Percentiles rank a stretch among this genome's conserved stretches.
Evolutionary conservation across 2,888 invertebrate species (phyloP).

Genomic region (Lottia gigantea): DNA sequence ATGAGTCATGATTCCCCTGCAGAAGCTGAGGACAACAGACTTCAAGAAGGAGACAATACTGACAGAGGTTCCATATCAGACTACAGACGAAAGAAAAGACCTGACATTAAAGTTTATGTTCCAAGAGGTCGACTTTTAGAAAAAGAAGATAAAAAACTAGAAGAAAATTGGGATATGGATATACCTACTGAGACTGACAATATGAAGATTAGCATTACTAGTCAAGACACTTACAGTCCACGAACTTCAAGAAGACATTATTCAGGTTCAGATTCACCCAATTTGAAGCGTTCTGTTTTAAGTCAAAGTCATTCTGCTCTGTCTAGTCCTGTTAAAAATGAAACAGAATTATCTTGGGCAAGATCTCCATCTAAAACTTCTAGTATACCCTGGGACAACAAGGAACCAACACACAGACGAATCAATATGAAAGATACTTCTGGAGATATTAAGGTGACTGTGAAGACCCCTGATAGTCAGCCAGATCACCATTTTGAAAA

Average conservation of each 20-base stretch:
- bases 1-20: background rate
- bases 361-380: background rate
- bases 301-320: background rate
- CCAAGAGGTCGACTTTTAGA: constrained; percentile 50
- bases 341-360: background rate
- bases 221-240: constrained; percentile 23
- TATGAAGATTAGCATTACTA: constrained; percentile 25
- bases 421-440: constrained; percentile 35
- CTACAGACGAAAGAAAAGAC: constrained; percentile 38
- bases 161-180: constrained; percentile 28
- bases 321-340: background rate
- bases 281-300: constrained; percentile 22
- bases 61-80: constrained; percentile 20
- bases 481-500: constrained; percentile 8
- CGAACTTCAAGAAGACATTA: constrained; percentile 12
- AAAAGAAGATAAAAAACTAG: constrained; percentile 33
- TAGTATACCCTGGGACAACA: background rate
- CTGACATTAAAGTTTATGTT: constrained; percentile 56
- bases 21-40: constrained; percentile 13
- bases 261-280: constrained; percentile 22
- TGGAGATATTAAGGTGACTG: constrained; percentile 51
- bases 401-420: constrained; percentile 23
- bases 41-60: constrained; percentile 16
- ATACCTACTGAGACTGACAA: constrained; percentile 17
- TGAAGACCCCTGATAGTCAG: constrained; percentile 32